Conservation (phyloP, 2,888 invertebrate genomes). For the Rhyacophila evoluta region DNA sequence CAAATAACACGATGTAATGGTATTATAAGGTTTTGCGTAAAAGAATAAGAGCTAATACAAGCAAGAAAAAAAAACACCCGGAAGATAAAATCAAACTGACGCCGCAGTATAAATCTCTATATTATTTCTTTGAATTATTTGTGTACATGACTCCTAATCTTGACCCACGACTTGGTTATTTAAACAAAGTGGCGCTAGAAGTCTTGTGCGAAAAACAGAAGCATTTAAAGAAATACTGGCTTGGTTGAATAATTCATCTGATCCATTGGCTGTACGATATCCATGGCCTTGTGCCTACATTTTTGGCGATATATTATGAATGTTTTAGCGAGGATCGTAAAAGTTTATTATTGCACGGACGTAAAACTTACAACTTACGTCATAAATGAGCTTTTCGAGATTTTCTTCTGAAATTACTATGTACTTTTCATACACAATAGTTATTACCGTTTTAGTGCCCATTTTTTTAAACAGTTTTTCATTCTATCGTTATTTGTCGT, state of each 20-base stretch:
- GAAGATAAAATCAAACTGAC: too few relatives aligned
- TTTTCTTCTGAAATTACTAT: neutral
- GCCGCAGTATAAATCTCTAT: neutral
- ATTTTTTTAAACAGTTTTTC: too few relatives aligned
- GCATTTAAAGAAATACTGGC: neutral
- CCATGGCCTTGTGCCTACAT: neutral
- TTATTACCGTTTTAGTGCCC: too few relatives aligned
- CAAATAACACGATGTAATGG: too few relatives aligned
- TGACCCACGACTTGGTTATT: neutral
- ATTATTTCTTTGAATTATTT: neutral
- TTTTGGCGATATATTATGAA: neutral
- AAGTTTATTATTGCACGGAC: neutral
- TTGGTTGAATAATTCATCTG: neutral
- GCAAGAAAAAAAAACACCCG: too few relatives aligned
- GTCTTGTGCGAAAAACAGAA: neutral
- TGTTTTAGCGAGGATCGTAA: neutral
- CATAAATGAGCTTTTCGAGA: neutral
- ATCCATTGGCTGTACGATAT: slow-evolving; percentile 1
- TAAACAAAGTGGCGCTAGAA: neutral
- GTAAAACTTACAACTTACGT: neutral
- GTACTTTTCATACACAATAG: too few relatives aligned
- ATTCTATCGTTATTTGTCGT: too few relatives aligned
- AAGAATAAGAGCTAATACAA: too few relatives aligned
- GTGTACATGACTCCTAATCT: neutral
- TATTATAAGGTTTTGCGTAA: too few relatives aligned